phyloP scores from a whole-genome alignment of 2,888 invertebrate species.

The Timandra comae region DNA sequence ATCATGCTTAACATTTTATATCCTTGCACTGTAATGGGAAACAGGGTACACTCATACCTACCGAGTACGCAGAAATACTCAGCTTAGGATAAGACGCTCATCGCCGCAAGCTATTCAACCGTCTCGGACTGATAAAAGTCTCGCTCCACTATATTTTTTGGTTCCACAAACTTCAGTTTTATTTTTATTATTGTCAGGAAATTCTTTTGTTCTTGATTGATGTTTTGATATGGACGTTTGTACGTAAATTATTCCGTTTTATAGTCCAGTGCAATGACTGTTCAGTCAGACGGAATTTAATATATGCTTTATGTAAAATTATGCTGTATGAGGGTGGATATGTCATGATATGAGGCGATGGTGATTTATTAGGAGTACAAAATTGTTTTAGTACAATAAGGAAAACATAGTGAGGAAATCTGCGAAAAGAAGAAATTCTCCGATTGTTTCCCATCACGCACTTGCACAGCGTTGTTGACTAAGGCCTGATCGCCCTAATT shows the following conservation, averaged over 20 bases:
- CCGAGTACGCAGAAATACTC: constrained; percentile 4
- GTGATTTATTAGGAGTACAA: too few species aligned
- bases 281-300: constrained; percentile 49
- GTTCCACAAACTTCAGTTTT: constrained; percentile 37
- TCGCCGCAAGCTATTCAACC: constrained; percentile 40
- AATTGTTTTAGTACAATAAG: too few species aligned
- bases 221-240: constrained; percentile 29
- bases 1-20: constrained; percentile 33
- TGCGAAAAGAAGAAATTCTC: too few species aligned
- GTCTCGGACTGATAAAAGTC: constrained; percentile 45
- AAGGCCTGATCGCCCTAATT: too few species aligned
- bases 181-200: constrained; percentile 34
- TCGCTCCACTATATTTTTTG: constrained; percentile 39
- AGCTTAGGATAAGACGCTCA: constrained; percentile 28
- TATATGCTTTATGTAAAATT: constrained; percentile 44
- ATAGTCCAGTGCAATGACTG: constrained; percentile 36
- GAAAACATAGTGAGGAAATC: too few species aligned
- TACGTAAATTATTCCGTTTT: constrained; percentile 46
- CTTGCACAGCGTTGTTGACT: too few species aligned
- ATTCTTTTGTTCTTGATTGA: constrained; percentile 30
- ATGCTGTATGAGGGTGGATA: constrained; percentile 12
- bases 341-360: constrained; percentile 1
- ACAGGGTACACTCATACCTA: constrained; percentile 17
- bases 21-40: constrained; percentile 20
- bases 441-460: too few species aligned